Base-by-base conservation (phyloP, 2,888 invertebrate species). In the Netelia melanura region DNA sequence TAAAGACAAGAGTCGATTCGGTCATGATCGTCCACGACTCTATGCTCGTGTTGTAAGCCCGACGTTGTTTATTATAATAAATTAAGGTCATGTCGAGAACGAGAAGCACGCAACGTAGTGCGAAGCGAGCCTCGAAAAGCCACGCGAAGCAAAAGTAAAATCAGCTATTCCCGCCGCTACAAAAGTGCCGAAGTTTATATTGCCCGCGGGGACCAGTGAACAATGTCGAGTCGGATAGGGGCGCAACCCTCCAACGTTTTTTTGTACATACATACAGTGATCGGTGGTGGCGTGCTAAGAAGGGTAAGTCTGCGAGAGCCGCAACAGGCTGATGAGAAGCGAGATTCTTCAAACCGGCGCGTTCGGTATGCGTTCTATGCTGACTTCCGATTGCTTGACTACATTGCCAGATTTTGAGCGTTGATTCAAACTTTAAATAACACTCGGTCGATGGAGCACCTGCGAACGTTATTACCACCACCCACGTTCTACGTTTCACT, bases 241-340 rank as follows among this genome's bases (percentile, higher is more conserved):
- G 87, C 87, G 88, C 87, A 87, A 89, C 88, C 88, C 86, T 86
- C 83, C 17, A 58, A 68, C 81, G 54, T 79, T 78, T 86, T 78
- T 81, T 79, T 84, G 78, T 82, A 70, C 67, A 81, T 72, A 75
- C 77, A 81, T 80, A 44, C 70, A 65, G 14, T 58, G 81, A 71
- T 71, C 75, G 85, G 64, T 25, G 80, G 71, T 71, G 70, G 84
- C 75, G 25, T 23, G 70, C 54, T 65, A 58, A 62, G 54, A 87
- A 84, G 88, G 87, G 87, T 80, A 81, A 85, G 88, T 78, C 21
- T 21, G 78, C 65, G 77, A 85, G 88, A 85, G 79, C 90, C 58
- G 93, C 93, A 93, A 93, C 93, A 93, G 93, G 93, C 93, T 91
- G 93, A 93, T 92, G 92, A 92, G 91, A 91, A 87, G 92, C 89